Evolutionary conservation across 2,888 invertebrate species (phyloP).

Genomic region (Aphodius granarius): DNA sequence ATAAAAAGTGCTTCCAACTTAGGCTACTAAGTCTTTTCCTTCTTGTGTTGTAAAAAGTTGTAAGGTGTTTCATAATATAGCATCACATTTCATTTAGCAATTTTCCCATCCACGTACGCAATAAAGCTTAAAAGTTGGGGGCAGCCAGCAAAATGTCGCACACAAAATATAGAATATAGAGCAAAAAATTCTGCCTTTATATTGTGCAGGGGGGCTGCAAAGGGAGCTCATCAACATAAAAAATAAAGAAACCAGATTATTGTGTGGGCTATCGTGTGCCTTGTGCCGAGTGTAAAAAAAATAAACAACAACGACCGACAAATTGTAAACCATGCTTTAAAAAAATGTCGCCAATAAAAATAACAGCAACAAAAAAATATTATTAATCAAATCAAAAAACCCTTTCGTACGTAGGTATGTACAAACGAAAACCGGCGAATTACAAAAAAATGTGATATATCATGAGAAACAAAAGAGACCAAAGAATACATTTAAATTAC

Average conservation of each 20-base stretch:
- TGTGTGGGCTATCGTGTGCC: constrained; percentile 18
- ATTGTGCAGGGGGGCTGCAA: neutral
- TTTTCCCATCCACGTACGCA: neutral
- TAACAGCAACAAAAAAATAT: neutral
- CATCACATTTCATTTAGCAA: no score
- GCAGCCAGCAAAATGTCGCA: neutral
- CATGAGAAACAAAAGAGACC: neutral
- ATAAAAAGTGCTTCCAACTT: no score
- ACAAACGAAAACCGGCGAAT: neutral
- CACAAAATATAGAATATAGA: neutral
- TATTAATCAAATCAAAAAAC: neutral
- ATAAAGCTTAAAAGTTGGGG: neutral
- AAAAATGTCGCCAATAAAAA: constrained; percentile 1
- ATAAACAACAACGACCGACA: neutral
- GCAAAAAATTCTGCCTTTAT: neutral
- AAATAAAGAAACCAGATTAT: constrained; percentile 27
- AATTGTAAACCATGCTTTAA: neutral
- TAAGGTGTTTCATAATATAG: no score
- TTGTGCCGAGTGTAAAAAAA: neutral
- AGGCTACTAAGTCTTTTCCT: no score
- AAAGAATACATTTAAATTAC: neutral
- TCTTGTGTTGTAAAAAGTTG: no score
- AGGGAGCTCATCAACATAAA: constrained; percentile 17
- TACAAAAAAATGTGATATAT: neutral
- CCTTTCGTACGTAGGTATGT: neutral